Conservation (phyloP, 2,888 invertebrate genomes). For the Mesopsocus fuscifrons region DNA sequence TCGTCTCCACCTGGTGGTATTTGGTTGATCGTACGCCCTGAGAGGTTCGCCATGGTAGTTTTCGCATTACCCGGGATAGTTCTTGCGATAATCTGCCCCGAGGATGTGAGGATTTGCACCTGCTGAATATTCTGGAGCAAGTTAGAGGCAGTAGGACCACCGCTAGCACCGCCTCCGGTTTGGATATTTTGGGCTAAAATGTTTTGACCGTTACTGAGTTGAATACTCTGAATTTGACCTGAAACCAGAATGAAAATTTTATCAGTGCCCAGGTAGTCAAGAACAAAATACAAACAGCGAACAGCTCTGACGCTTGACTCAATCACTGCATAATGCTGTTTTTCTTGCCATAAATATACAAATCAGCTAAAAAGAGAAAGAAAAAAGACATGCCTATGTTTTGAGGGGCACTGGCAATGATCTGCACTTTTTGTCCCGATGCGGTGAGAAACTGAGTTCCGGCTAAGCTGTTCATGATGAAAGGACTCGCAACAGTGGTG, state of each 20-base stretch:
- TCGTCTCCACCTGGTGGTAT: background rate
- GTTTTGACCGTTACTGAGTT: conserved; percentile 2
- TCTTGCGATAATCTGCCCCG: conserved; percentile 2
- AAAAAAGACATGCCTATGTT: conserved; percentile 3
- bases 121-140: conserved; percentile 4
- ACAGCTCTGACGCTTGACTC: too few relatives aligned
- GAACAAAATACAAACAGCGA: too few relatives aligned
- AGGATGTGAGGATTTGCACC: conserved; percentile 4
- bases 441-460: conserved; percentile 4
- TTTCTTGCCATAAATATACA: too few relatives aligned
- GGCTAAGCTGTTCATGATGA: conserved; percentile 2
- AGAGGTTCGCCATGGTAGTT: background rate
- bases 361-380: too few relatives aligned
- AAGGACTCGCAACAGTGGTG: background rate
- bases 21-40: background rate
- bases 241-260: background rate
- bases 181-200: conserved; percentile 2
- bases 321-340: too few relatives aligned
- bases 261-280: too few relatives aligned
- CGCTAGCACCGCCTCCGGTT: background rate
- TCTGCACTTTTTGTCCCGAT: conserved; percentile 6
- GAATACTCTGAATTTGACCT: conserved; percentile 9
- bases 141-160: background rate
- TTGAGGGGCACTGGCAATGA: conserved; percentile 1
- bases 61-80: background rate